A percentile compares a stretch with the other conserved stretches of the same genome.
Conservation (phyloP, 2,797 vertebrate species). For the Propithecus perrieri region DNA sequence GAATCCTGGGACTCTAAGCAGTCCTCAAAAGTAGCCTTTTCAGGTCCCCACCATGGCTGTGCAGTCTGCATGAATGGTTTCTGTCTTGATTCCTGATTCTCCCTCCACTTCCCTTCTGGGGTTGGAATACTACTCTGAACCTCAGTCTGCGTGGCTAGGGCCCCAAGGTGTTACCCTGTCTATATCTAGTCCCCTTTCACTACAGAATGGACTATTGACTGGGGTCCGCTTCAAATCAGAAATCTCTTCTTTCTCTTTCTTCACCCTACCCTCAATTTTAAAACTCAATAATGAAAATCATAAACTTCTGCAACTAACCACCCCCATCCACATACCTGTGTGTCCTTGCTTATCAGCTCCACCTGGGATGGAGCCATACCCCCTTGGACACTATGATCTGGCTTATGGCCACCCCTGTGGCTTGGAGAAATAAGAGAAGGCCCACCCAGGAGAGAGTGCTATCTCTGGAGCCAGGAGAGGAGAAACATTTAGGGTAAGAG, state of each 20-base stretch:
- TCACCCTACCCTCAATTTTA: neutral
- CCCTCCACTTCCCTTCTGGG: neutral
- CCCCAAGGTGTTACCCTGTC: neutral
- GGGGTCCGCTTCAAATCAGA: neutral
- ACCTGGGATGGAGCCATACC: neutral
- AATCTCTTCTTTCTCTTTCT: neutral
- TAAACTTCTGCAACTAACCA: neutral
- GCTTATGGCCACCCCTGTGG: neutral
- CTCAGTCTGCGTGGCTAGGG: neutral
- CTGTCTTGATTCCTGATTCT: neutral
- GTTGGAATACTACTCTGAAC: neutral
- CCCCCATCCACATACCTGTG: neutral
- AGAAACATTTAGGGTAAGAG: neutral
- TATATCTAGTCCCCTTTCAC: neutral
- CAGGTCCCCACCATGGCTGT: neutral
- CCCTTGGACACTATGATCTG: neutral
- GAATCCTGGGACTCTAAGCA: neutral
- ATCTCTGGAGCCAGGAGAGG: neutral
- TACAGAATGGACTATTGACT: neutral
- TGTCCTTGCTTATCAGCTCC: neutral
- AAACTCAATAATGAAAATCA: neutral
- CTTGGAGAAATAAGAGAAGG: neutral
- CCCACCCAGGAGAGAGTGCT: neutral
- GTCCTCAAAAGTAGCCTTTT: neutral
- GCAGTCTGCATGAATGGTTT: neutral